A percentile compares a stretch with the other conserved stretches of the same genome.
phyloP scores from a whole-genome alignment of 2,797 vertebrate genomes.

The Pteropus rufus region DNA sequence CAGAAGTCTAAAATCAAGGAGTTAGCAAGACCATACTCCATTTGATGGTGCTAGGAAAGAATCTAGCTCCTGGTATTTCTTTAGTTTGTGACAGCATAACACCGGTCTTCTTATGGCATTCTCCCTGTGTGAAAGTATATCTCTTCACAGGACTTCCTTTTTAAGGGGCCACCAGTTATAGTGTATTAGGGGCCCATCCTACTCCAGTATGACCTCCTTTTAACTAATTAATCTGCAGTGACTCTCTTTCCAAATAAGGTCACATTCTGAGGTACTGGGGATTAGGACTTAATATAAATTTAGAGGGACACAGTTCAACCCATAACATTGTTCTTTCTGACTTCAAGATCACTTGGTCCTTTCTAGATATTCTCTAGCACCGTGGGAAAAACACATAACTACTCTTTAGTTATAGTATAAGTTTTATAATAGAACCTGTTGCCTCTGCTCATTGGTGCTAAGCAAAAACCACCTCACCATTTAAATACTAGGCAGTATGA shows the following conservation, averaged over 20 bases:
- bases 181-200: background rate
- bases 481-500: background rate
- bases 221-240: background rate
- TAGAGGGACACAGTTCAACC: background rate
- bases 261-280: background rate
- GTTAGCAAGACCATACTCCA: rapidly evolving
- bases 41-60: background rate
- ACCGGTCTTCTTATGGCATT: background rate
- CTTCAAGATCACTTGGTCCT: background rate
- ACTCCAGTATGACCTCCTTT: background rate
- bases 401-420: background rate
- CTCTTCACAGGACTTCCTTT: background rate
- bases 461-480: background rate
- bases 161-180: background rate
- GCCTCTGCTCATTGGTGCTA: background rate
- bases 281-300: background rate
- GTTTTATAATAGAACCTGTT: background rate
- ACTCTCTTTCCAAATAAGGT: background rate
- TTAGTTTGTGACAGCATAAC: background rate
- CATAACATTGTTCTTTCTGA: background rate
- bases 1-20: background rate
- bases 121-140: background rate
- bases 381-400: background rate
- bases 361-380: background rate
- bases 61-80: background rate